Base-by-base conservation (phyloP, 2,113 vertebrate species). In the Sylvilagus bachmani region DNA sequence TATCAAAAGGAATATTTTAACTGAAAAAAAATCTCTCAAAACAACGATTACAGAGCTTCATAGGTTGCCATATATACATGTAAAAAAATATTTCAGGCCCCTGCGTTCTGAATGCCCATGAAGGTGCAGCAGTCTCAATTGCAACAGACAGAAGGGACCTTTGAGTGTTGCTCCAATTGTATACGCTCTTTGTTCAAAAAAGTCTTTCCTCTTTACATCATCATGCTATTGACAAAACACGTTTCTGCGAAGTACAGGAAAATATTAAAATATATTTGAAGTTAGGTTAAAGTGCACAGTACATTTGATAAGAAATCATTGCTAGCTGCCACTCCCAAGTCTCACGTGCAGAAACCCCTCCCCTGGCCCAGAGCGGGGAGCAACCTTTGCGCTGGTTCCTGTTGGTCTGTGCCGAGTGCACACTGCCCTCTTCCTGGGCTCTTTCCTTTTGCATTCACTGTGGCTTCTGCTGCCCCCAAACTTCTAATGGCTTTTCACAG, bases 211-310 rank as follows among this genome's bases (percentile, higher is more conserved):
- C 96, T 98, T 97, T 97, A 98, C 95, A 98, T 96, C 89, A 70
- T 92, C 79, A 4, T 25, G 96, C 91, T 98, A 95, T 93, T 95
- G 97, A 98, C 97, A 97, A 97, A 98, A 98, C 97, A 98, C 96
- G 14, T 95, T 97, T 97, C 98, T 98, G 96, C 98, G 98, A 97
- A 98, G 98, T 97, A 97, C 97, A 98, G 94, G 97, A 97, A 98
- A 98, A 97, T 97, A 98, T 89, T 98, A 98, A 98, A 97, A 98
- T 98, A 98, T 95, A 97, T 97, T 97, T 98, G 97, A 96, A 97
- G 98, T 98, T 97, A 97, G 94, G 97, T 98, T 98, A 98, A 98
- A 98, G 98, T 98, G 98, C 98, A 98, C 97, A 98, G 98, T 98
- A 98, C 97, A 89, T 98, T 80, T 87, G 66, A 96, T 64, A 98